These are phyloP conservation scores for Trichogramma pretiosum DNA, from an alignment of 1,140 invertebrate genomes.

Conservation along the genomic window DNA sequence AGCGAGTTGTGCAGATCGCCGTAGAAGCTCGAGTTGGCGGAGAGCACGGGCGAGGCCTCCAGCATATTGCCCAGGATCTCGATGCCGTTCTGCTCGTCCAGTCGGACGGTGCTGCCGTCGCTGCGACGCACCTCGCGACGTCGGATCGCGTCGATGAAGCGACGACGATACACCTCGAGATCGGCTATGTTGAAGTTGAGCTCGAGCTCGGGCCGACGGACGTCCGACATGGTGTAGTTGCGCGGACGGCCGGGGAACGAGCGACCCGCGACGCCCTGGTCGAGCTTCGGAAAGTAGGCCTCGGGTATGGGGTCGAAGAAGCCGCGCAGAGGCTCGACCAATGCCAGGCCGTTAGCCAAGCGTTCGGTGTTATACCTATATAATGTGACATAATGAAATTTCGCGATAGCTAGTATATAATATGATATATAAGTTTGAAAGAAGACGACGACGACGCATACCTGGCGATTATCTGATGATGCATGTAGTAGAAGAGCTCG, in stretches of 20 bases:
- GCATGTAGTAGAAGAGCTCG: slow-evolving; percentile 55
- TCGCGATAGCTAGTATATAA: too few relatives aligned
- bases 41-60: slow-evolving; percentile 60
- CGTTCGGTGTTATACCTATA: slow-evolving; percentile 62
- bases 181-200: slow-evolving; percentile 58
- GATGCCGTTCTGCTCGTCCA: slow-evolving; percentile 63
- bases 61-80: slow-evolving; percentile 72
- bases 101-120: slow-evolving; percentile 44
- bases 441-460: too few relatives aligned
- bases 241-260: slow-evolving; percentile 55
- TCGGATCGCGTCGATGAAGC: slow-evolving; percentile 66
- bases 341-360: slow-evolving; percentile 24
- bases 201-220: slow-evolving; percentile 58
- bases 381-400: slow-evolving; percentile 5
- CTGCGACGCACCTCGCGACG: slow-evolving; percentile 49
- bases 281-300: slow-evolving; percentile 65
- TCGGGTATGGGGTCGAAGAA: slow-evolving; percentile 54
- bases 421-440: too few relatives aligned
- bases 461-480: slow-evolving; percentile 50
- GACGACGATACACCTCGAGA: slow-evolving; percentile 64
- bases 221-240: slow-evolving; percentile 51
- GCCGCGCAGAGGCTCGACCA: slow-evolving; percentile 52
- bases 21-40: slow-evolving; percentile 60
- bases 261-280: slow-evolving; percentile 54
- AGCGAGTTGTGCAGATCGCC: slow-evolving; percentile 67